These are phyloP conservation scores for Mallotus villosus DNA, from an alignment of 2,797 vertebrate genomes.

Conservation along the genomic window DNA sequence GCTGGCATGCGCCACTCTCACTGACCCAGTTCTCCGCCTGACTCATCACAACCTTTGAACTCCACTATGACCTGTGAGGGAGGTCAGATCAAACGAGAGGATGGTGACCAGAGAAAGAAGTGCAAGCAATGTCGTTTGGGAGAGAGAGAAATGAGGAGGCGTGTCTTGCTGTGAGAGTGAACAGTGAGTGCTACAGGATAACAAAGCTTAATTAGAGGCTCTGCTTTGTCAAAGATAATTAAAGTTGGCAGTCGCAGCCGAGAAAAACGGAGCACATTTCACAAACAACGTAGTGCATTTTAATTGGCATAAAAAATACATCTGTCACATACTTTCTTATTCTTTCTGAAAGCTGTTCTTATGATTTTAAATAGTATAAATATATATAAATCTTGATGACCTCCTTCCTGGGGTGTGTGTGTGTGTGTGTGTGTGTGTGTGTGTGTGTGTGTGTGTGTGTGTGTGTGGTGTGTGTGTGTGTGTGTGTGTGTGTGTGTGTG, in stretches of 20 bases:
- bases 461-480: background rate
- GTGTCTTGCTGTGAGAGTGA: conserved; percentile 60
- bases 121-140: conserved; percentile 67
- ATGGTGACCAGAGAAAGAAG: conserved; percentile 46
- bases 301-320: conserved; percentile 37
- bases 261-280: conserved; percentile 58
- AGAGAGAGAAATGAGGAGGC: conserved; percentile 57
- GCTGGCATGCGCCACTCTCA: conserved; percentile 59
- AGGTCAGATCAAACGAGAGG: conserved; percentile 52
- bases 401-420: conserved; percentile 27
- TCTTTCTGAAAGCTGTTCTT: background rate
- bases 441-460: background rate
- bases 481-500: conserved; percentile 10
- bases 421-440: conserved; percentile 2
- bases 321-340: conserved; percentile 21
- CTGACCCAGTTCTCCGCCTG: conserved; percentile 54
- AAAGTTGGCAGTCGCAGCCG: conserved; percentile 69
- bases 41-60: conserved; percentile 74
- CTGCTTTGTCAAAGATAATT: conserved; percentile 72
- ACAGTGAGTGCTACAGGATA: conserved; percentile 61
- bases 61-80: conserved; percentile 41
- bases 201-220: conserved; percentile 73
- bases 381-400: background rate
- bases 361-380: too few species aligned
- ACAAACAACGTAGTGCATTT: conserved; percentile 63